A percentile compares a stretch with the other conserved stretches of the same genome.
phyloP scores from a whole-genome alignment of 2,113 vertebrate species.

The Oreochromis niloticus region DNA sequence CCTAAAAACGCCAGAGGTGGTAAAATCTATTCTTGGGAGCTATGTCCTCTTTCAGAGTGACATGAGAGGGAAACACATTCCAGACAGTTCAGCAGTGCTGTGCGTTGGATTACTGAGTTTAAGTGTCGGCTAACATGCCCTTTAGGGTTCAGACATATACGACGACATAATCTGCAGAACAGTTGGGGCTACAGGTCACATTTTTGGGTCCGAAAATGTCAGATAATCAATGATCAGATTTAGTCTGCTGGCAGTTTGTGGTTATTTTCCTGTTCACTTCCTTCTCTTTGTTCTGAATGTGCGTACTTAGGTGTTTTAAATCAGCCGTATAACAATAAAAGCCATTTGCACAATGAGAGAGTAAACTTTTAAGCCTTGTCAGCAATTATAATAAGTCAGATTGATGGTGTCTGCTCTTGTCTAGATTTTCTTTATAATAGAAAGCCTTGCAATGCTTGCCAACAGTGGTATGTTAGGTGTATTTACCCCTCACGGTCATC shows the following conservation, averaged over 20 bases:
- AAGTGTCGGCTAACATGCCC: neutral
- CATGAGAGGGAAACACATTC: neutral
- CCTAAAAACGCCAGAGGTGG: neutral
- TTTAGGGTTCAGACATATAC: neutral
- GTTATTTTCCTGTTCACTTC: neutral
- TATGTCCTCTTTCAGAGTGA: neutral
- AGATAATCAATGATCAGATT: neutral
- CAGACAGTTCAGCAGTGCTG: neutral
- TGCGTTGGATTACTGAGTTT: neutral
- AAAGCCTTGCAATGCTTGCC: neutral
- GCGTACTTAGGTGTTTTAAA: neutral
- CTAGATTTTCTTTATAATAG: neutral
- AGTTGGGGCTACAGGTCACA: neutral
- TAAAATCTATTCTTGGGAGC: neutral
- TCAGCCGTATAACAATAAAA: neutral
- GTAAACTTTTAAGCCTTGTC: neutral
- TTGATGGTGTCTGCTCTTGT: neutral
- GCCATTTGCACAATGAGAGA: neutral
- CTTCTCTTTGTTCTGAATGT: neutral
- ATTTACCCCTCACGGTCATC: neutral
- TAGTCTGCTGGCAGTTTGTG: neutral
- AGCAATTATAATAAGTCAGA: neutral
- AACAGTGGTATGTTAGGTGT: neutral
- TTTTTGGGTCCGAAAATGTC: neutral
- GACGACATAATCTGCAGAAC: neutral